Conservation (phyloP, 2,113 vertebrate genomes). For the Polypterus bichir region DNA sequence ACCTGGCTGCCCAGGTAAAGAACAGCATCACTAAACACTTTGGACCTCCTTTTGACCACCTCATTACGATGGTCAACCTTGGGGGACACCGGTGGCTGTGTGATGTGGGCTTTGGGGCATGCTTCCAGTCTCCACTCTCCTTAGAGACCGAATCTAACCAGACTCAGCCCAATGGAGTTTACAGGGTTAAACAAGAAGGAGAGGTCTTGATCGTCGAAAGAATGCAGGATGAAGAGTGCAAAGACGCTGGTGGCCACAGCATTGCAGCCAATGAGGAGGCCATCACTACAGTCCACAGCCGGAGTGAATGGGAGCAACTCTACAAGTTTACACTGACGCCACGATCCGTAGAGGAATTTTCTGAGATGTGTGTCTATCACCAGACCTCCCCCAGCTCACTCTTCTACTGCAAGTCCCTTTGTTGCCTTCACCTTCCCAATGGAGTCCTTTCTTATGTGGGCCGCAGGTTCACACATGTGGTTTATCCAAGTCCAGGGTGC, state of each 20-base stretch:
- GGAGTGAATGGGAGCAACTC: constrained; percentile 24
- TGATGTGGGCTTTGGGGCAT: constrained; percentile 42
- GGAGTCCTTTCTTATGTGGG: constrained; percentile 47
- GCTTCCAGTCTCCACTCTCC: constrained; percentile 38
- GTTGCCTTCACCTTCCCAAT: constrained; percentile 31
- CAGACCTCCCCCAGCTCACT: constrained; percentile 46
- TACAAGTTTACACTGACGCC: constrained; percentile 52
- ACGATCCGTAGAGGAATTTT: constrained; percentile 38
- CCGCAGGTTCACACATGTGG: constrained; percentile 26
- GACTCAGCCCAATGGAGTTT: constrained; percentile 38
- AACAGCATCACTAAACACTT: constrained; percentile 22
- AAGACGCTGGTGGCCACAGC: constrained; percentile 3
- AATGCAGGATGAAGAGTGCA: constrained; percentile 4
- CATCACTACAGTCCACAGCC: not conserved
- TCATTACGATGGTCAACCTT: constrained; percentile 38
- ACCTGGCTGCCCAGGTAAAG: constrained; percentile 42
- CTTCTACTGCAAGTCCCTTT: constrained; percentile 53
- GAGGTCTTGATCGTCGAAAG: constrained; percentile 31
- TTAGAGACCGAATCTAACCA: constrained; percentile 38
- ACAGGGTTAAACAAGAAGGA: constrained; percentile 27
- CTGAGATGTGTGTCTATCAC: constrained; percentile 49
- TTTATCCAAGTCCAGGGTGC: constrained; percentile 21
- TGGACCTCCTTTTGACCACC: constrained; percentile 48
- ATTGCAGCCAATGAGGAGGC: not conserved
- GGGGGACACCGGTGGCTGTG: constrained; percentile 42